Evolutionary conservation across 2,113 vertebrate genomes (phyloP), one percentile per base, ranked within the genome.

Genomic region (Rhinoderma darwinii): DNA sequence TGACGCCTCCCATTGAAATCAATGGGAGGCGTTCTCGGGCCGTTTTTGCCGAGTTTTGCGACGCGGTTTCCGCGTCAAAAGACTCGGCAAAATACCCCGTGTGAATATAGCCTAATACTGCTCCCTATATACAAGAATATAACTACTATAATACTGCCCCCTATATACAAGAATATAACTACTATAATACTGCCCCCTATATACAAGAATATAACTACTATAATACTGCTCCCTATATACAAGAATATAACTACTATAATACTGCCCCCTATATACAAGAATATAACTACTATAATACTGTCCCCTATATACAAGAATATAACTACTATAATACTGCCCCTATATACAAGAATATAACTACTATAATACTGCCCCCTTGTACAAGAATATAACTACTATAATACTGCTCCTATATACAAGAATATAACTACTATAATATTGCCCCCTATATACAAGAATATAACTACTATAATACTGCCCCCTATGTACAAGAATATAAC

Each of bases 271-370:
- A 61, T 61, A 61, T 61, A 6, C n/a, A 61, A 27, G 56, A 61
- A 61, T 61, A 61, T n/a, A 61, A 61, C 56, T 61, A 61, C 56
- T 27, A 61, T 61, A 61, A 61, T 61, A 61, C 56, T 61, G 56
- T n/a, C 54, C 12, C 56, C 56, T 61, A 61, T 61, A 6, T 61
- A 61, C 56, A 61, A 61, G 56, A 61, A 61, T 61, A 61, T n/a
- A 61, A 61, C 56, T 61, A 27, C 56, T 61, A 61, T 61, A 56
- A 56, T 56, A 56, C 54, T 56, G 22, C 54, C 25, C 54, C 54
- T 56, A 56, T 56, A 11, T 56, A 56, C 54, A 56, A 25, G 54
- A 56, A 56, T 56, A 56, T 56, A 56, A 56, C 54, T 56, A 56
- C 54, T 56, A 56, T 25, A 56, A 56, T 56, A 22, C 54, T 56